Evolutionary conservation across 2,113 vertebrate genomes (phyloP).

Genomic region (Monarcha castaneiventris): DNA sequence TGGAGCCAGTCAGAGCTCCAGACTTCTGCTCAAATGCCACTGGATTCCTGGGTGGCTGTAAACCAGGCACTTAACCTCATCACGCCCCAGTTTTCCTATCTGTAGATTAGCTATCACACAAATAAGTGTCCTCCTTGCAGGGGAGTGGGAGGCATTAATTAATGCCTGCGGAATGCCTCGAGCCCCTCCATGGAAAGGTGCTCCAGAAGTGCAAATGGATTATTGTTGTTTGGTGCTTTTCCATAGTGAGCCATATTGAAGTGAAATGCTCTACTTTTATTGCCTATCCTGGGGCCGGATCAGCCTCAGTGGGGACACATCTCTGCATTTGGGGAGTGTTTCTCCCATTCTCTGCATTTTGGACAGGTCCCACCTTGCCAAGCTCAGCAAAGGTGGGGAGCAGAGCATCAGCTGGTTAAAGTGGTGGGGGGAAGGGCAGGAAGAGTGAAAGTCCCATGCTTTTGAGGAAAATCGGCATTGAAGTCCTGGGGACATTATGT

Average conservation of each 20-base stretch:
- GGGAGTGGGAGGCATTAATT: conserved; percentile 48
- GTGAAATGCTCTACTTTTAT: neutral
- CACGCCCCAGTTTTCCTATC: neutral
- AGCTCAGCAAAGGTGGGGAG: neutral
- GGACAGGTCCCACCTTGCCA: neutral
- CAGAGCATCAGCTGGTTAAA: conserved; percentile 26
- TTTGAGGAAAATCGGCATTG: conserved; percentile 78
- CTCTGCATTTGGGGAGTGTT: neutral
- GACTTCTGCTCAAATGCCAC: neutral
- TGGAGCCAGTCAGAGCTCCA: neutral
- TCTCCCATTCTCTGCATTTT: neutral
- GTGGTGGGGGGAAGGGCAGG: conserved; percentile 28
- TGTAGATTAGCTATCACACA: neutral
- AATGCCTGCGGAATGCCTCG: conserved; percentile 6
- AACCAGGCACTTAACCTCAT: conserved; percentile 38
- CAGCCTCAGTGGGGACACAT: neutral
- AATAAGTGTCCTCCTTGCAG: conserved; percentile 22
- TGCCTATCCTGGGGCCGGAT: neutral
- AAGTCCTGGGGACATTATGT: conserved; percentile 85
- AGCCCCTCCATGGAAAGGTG: conserved; percentile 4
- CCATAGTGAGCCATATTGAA: neutral
- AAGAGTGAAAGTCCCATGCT: conserved; percentile 60
- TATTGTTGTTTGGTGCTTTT: neutral
- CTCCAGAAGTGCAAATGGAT: conserved; percentile 40
- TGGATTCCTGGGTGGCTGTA: neutral